phyloP scores from a whole-genome alignment of 2,888 invertebrate genomes.

The Acrocera orbiculus region DNA sequence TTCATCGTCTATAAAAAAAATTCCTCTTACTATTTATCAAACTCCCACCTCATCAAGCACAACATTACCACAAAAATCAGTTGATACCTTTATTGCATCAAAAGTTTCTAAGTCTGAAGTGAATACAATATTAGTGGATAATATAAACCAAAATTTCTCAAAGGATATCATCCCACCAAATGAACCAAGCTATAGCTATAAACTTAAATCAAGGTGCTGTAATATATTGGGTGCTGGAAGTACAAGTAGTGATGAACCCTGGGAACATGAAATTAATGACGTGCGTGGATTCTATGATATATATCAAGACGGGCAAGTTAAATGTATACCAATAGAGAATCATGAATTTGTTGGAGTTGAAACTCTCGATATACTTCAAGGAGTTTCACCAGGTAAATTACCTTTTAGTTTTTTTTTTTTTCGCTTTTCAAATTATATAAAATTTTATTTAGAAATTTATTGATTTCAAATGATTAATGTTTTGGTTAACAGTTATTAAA shows the following conservation, averaged over 20 bases:
- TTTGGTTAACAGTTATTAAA: too few species aligned
- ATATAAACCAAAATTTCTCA: too few species aligned
- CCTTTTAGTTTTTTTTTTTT: not conserved
- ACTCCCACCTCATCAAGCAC: slow-evolving; percentile 1
- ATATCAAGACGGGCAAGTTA: slow-evolving; percentile 11
- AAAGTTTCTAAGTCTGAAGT: too few species aligned
- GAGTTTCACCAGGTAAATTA: slow-evolving; percentile 26
- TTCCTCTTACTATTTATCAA: slow-evolving; percentile 5
- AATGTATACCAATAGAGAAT: slow-evolving; percentile 12
- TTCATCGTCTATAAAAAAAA: slow-evolving; percentile 5
- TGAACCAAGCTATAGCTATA: slow-evolving; percentile 7
- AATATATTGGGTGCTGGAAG: slow-evolving; percentile 14
- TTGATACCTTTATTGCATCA: slow-evolving; percentile 9
- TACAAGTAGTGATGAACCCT: slow-evolving; percentile 1
- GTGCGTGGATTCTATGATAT: slow-evolving; percentile 12
- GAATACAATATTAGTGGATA: not conserved
- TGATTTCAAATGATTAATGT: too few species aligned
- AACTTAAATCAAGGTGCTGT: slow-evolving; percentile 21
- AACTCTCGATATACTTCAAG: slow-evolving; percentile 29
- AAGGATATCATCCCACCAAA: too few species aligned
- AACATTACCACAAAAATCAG: slow-evolving; percentile 3
- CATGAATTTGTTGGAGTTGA: slow-evolving; percentile 27
- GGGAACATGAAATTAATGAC: slow-evolving; percentile 10
- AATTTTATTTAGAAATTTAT: too few species aligned
- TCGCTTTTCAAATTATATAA: too few species aligned